A percentile compares a stretch with the other conserved stretches of the same genome.
phyloP scores from a whole-genome alignment of 2,113 vertebrate genomes.

The Protomyctophum bolini region DNA sequence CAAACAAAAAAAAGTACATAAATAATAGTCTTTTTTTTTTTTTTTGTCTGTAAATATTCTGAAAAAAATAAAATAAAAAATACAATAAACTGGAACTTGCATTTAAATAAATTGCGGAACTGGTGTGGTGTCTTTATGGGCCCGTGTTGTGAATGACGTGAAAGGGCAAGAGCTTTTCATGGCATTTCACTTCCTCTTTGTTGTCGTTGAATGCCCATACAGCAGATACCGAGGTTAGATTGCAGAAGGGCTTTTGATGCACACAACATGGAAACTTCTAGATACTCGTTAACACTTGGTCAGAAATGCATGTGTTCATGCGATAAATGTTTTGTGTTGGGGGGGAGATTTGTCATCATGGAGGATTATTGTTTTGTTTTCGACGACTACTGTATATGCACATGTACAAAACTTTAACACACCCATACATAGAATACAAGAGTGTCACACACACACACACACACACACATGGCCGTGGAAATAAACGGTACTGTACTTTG shows the following conservation, averaged over 20 bases:
- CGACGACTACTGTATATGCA: too few species aligned
- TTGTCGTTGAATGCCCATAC: not conserved
- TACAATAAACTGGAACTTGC: conserved; percentile 76
- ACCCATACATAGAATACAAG: too few species aligned
- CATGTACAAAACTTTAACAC: too few species aligned
- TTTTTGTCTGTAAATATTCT: conserved; percentile 78
- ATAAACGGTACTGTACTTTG: too few species aligned
- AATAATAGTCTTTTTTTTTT: conserved; percentile 43
- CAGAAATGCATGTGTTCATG: not conserved
- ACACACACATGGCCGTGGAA: not conserved
- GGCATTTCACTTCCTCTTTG: conserved; percentile 19
- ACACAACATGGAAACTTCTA: not conserved
- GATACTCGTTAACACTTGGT: not conserved
- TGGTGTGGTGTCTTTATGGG: conserved; percentile 18
- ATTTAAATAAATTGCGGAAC: conserved; percentile 42
- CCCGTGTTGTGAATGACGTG: not conserved
- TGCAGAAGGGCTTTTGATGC: not conserved
- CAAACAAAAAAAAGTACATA: conserved; percentile 19
- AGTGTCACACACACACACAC: not conserved
- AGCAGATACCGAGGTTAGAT: not conserved
- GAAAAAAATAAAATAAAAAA: conserved; percentile 37
- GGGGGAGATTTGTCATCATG: too few species aligned
- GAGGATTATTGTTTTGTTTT: too few species aligned
- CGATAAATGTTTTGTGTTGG: too few species aligned
- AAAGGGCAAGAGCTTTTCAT: not conserved